Percentiles rank a stretch among this genome's conserved stretches.
Evolutionary conservation across 2,888 invertebrate species (phyloP).

Genomic region (Drosophila niveifrons): DNA sequence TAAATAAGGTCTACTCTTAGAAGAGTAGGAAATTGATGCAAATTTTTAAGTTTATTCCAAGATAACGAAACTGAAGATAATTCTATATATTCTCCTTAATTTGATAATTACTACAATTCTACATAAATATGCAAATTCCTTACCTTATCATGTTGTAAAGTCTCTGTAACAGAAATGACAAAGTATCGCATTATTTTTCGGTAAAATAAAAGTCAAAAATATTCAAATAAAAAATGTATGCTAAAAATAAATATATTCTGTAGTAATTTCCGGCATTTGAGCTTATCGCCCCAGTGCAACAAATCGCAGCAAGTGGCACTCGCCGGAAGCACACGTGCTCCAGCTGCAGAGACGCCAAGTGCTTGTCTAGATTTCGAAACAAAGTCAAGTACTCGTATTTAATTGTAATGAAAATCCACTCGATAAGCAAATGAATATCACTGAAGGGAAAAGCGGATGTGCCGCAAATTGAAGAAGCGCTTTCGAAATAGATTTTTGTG

Average conservation of each 20-base stretch:
- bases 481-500: conserved; percentile 1
- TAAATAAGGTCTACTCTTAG: no score
- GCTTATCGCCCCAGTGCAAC: conserved; percentile 15
- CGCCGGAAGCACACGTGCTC: conserved; percentile 62
- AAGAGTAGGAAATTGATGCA: no score
- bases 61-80: no score
- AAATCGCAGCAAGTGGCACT: conserved; percentile 49
- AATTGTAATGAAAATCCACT: conserved; percentile 17
- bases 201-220: background rate
- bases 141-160: background rate
- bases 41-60: no score
- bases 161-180: background rate
- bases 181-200: background rate
- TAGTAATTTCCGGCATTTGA: conserved; percentile 35
- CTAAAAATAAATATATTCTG: conserved; percentile 24
- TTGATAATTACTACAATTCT: background rate
- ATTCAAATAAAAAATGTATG: conserved; percentile 15
- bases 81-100: background rate
- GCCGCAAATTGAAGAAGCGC: conserved; percentile 31
- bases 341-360: conserved; percentile 13
- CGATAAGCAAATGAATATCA: conserved; percentile 51
- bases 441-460: conserved; percentile 55
- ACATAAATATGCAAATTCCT: background rate
- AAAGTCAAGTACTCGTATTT: conserved; percentile 45
- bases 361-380: conserved; percentile 9